Base-by-base conservation (phyloP, 2,797 vertebrate genomes). In the Urophycis tenuis region DNA sequence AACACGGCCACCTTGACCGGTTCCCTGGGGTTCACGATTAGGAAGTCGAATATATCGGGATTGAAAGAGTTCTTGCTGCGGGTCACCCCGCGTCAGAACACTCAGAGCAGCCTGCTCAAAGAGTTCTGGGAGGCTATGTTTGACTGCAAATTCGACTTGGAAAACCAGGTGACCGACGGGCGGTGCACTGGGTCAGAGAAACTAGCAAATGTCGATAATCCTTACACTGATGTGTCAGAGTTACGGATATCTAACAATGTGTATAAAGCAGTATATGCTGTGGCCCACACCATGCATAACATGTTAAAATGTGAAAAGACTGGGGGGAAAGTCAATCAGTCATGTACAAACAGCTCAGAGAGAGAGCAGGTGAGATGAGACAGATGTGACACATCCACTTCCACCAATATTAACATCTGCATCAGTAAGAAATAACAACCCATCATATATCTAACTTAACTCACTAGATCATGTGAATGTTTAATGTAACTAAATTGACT, bases 61-160 rank as follows among this genome's bases (percentile, higher is more conserved):
- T 83, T 94, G 22, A 80, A 5, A 67, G 85, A 93, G 29, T 93
- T 93, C 83, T 89, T 94, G 76, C 75, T 92, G 19, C 82, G 86
- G 15, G 87, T 94, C 3, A 86, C 87, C 49, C 93, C 92, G 79
- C 84, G 72, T 35, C 85, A 91, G 77, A 81, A 86, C 35, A 88
- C 87, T 60, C 82, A 79, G 34, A 92, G 79, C 80, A 41, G 81
- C 30, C 39, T 94, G 25, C 74, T 94, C 6, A 90, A 32, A 75
- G 89, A 93, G 79, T 93, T 94, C 80, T 94, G 93, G 93, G 92
- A 94, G 82, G 82, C 53, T 0, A 86, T 85, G 22, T 93, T 94
- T 87, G 84, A 70, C 67, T 94, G 93, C 78, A 87, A 81, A 72
- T 89, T 92, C n/a, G 78, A 87, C 22, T 1, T 60, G 3, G 11